Base-by-base conservation (phyloP, 2,113 vertebrate genomes). In the Capreolus pygargus region DNA sequence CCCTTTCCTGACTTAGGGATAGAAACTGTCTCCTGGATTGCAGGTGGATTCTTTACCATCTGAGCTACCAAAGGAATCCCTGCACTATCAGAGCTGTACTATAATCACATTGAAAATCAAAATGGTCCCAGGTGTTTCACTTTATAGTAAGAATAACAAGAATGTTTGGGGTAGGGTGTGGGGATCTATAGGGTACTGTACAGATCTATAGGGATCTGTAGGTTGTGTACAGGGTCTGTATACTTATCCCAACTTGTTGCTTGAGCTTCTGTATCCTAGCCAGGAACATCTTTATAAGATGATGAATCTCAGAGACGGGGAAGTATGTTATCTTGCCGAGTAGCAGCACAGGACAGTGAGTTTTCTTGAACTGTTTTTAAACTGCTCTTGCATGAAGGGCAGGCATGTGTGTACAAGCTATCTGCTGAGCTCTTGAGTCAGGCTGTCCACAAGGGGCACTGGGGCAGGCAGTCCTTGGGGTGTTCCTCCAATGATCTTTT, bases 291-390 rank as follows among this genome's bases (percentile, higher is more conserved):
- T 47, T 70, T 33, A 70, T 6, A 81, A 81, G 89, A 64, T 97
- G 87, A 94, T 96, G 96, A 86, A 96, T 58, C 82, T 39, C 92
- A 58, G 91, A 6, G 92, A 52, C 57, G n/a, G 86, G 94, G 39
- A 95, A 89, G 27, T 39, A 27, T 60, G 70, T 50, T 30, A n/a
- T 95, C 58, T 90, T 86, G 86, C 50, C 21, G 25, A 30, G 43
- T 0, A 60, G 93, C 55, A 30, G 60, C 0, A 1, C 79, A 30
- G 89, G 55, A 93, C 52, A 81, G 17, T 86, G 83, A 92, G 89
- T 92, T 97, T 96, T 94, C 91, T 39, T 95, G 45, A 50, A 91
- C 21, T 91, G 94, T 89, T 96, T 96, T 96, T 27, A 58, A 98
- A 92, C 54, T 17, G 33, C 54, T 98, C 96, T 60, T 97, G 89